Base-by-base conservation (phyloP, 2,888 invertebrate species). In the Melikaiella ostensackeni region DNA sequence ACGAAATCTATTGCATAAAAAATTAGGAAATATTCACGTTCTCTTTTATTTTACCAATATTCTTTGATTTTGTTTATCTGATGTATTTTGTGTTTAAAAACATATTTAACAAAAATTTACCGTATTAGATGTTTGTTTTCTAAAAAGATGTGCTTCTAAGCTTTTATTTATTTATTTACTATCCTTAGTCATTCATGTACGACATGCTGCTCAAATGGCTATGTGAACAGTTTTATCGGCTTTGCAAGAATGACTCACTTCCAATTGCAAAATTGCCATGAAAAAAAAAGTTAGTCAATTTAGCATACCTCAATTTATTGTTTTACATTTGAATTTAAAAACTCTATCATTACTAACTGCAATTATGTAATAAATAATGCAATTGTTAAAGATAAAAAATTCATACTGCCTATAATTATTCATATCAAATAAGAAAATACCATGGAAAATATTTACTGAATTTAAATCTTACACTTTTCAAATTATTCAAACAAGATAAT, bases 161-260 rank as follows among this genome's bases (percentile, higher is more conserved):
- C 8, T n/a, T n/a, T n/a, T 50, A n/a, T 50, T 8, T 2, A 8
- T 50, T 50, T 50, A 5, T 50, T 21, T 50, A 9, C n/a, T 50
- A 19, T 50, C 16, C 6, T 46, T 46, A 46, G 5, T 50, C 50
- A 50, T 50, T n/a, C 50, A 50, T 8, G n/a, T 50, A 50, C n/a
- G 7, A 38, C 2, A 38, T n/a, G 8, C 2, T 50, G 2, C 50
- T n/a, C n/a, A 21, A 50, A 50, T 50, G n/a, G 8, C 9, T n/a
- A 50, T 50, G n/a, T 7, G 8, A n/a, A 50, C 7, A 9, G 2
- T 21, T 55, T 55, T 66, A 66, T 46, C 66, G 30, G 66, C 46
- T 46, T 46, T 46, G 30, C 8, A 66, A 66, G n/a, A 46, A 66
- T 66, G 66, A 66, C 27, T 66, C 66, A 66, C 30, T 16, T 16